phyloP scores from a whole-genome alignment of 2,113 vertebrate genomes.

The Ceyx margarethae region DNA sequence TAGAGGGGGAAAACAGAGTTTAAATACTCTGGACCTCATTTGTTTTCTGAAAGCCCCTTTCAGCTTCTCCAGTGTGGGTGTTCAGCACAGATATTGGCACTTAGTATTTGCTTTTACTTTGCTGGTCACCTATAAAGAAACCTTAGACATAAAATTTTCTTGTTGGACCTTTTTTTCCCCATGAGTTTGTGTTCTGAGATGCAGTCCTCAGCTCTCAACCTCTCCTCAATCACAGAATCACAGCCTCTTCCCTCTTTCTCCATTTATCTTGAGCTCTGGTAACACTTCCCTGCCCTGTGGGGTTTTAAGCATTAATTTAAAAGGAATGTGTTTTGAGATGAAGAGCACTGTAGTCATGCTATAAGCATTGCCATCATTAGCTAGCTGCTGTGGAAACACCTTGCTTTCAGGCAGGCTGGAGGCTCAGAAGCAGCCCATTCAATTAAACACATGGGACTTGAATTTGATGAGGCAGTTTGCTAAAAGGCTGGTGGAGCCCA shows the following conservation, averaged over 20 bases:
- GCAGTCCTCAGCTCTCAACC: not conserved
- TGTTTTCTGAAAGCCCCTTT: slow-evolving; percentile 20
- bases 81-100: not conserved
- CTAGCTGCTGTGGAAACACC: slow-evolving; percentile 27
- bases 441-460: not conserved
- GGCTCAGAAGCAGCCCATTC: slow-evolving; percentile 16
- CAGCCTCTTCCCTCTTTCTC: not conserved
- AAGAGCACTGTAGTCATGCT: not conserved
- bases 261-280: not conserved
- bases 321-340: slow-evolving; percentile 15
- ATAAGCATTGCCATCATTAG: slow-evolving; percentile 29
- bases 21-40: not conserved
- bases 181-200: not conserved
- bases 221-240: not conserved
- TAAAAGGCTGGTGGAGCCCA: not conserved
- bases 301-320: slow-evolving; percentile 34
- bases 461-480: slow-evolving; percentile 16
- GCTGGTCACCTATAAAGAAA: slow-evolving; percentile 35
- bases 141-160: not conserved
- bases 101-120: slow-evolving; percentile 17
- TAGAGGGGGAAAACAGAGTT: not conserved
- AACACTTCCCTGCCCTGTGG: not conserved
- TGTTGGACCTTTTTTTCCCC: not conserved
- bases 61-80: not conserved
- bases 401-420: slow-evolving; percentile 20